Evolutionary conservation across 1,140 invertebrate species (phyloP).

Genomic region (Caerostris extrusa): DNA sequence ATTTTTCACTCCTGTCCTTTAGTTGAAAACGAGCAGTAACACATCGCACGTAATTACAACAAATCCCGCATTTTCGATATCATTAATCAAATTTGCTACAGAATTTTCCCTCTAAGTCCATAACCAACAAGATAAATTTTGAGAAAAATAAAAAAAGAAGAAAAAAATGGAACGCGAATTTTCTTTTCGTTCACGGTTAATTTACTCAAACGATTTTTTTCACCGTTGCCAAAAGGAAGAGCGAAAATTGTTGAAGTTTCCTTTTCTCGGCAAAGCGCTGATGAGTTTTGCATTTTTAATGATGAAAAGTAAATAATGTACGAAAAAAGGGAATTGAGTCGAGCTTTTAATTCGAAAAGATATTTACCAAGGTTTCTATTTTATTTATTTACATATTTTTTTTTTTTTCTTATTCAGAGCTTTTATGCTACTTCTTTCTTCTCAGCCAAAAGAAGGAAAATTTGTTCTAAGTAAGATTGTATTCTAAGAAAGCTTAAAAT

Average conservation of each 20-base stretch:
- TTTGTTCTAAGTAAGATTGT: not conserved
- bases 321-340: constrained; percentile 29
- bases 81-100: constrained; percentile 38
- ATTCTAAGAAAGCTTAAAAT: not conserved
- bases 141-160: not conserved
- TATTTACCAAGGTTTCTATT: not conserved
- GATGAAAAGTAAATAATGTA: constrained; percentile 20
- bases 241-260: constrained; percentile 28
- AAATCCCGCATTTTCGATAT: constrained; percentile 42
- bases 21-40: constrained; percentile 19
- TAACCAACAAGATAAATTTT: constrained; percentile 42
- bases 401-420: not conserved
- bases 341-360: constrained; percentile 45
- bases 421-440: constrained; percentile 22
- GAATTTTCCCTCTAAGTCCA: not conserved
- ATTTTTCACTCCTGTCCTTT: not conserved
- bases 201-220: constrained; percentile 37
- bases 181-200: constrained; percentile 44
- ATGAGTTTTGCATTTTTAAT: constrained; percentile 55
- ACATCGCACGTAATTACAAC: constrained; percentile 35
- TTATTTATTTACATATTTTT: not conserved
- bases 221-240: constrained; percentile 24
- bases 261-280: constrained; percentile 19
- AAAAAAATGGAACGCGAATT: not conserved
- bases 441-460: not conserved